phyloP scores from a whole-genome alignment of 2,113 vertebrate species.

The Rhea pennata region DNA sequence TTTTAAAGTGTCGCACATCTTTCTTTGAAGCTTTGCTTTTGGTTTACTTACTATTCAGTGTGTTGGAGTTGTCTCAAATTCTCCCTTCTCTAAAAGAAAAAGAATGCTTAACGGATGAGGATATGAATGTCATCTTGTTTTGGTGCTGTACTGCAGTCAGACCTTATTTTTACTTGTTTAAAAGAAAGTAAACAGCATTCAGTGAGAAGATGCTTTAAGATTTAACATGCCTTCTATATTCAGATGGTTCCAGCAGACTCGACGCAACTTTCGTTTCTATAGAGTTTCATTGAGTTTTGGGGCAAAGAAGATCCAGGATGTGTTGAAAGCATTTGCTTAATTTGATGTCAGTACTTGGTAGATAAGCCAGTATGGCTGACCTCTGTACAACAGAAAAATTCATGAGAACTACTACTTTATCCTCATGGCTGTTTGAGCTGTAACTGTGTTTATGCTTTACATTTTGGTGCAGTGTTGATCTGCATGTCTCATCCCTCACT shows the following conservation, averaged over 20 bases:
- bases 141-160: not conserved
- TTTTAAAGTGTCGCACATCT: not conserved
- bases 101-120: not conserved
- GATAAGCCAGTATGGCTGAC: not conserved
- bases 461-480: not conserved
- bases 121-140: not conserved
- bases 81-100: not conserved
- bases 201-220: not conserved
- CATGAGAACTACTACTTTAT: not conserved
- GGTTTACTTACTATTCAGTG: not conserved
- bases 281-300: not conserved
- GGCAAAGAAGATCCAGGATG: not conserved
- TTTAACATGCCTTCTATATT: not conserved
- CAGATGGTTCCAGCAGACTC: not conserved
- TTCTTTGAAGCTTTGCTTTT: not conserved
- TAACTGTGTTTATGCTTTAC: not conserved
- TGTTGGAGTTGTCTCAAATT: not conserved
- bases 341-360: not conserved
- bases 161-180: not conserved
- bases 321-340: not conserved
- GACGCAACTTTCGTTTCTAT: not conserved
- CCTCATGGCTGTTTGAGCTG: fast-evolving
- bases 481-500: not conserved
- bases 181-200: not conserved
- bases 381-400: not conserved